Evolutionary conservation across 1,140 invertebrate genomes (phyloP).

Genomic region (Octopus sinensis): DNA sequence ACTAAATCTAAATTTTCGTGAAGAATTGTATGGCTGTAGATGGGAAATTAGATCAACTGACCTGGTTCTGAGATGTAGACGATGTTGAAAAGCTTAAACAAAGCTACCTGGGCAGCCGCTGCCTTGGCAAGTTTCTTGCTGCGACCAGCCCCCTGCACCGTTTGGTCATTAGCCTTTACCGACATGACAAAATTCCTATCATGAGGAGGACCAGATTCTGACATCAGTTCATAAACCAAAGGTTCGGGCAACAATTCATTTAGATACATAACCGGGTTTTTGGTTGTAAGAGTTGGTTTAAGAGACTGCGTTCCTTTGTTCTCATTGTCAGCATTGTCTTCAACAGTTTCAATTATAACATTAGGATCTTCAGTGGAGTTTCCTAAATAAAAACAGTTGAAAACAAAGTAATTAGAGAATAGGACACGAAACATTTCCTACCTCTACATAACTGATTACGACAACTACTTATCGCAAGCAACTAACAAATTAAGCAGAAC

Average conservation of each 20-base stretch:
- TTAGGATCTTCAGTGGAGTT: slow-evolving; percentile 5
- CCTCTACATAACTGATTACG: no score
- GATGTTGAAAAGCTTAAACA: slow-evolving; percentile 66
- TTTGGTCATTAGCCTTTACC: slow-evolving; percentile 73
- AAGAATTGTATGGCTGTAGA: no score
- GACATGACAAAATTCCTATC: slow-evolving; percentile 73
- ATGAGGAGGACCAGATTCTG: slow-evolving; percentile 68
- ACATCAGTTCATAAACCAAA: slow-evolving; percentile 71
- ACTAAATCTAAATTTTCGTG: no score
- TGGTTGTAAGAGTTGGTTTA: slow-evolving; percentile 56
- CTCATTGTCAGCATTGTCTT: neutral
- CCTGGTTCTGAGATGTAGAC: slow-evolving; percentile 29
- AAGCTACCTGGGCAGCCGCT: slow-evolving; percentile 76
- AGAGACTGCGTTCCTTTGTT: neutral
- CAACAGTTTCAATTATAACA: neutral
- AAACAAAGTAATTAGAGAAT: no score
- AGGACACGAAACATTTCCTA: no score
- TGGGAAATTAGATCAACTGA: neutral
- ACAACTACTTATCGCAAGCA: no score
- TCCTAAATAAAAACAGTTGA: neutral
- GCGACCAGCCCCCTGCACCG: slow-evolving; percentile 75
- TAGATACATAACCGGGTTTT: slow-evolving; percentile 79
- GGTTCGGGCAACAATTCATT: slow-evolving; percentile 76
- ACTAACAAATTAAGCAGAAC: no score
- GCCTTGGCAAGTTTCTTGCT: slow-evolving; percentile 85